Percentiles rank a stretch among this genome's conserved stretches.
phyloP scores from a whole-genome alignment of 2,797 vertebrate genomes.

The Lindbergichthys nudifrons region DNA sequence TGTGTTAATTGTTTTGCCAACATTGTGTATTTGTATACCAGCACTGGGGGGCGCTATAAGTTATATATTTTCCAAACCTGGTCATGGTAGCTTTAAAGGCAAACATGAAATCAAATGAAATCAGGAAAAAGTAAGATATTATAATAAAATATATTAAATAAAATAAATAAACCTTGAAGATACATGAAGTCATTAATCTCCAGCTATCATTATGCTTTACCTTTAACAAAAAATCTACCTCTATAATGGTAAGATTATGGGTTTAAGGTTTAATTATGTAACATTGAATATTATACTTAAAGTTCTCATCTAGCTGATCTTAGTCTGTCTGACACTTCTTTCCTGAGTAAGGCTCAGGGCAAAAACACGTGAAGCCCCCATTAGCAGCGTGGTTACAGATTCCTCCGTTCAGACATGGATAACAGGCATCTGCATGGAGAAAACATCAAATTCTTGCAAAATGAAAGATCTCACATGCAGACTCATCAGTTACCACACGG shows the following conservation, averaged over 20 bases:
- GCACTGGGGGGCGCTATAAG: not conserved
- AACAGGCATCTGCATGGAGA: constrained; percentile 64
- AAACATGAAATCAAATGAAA: not conserved
- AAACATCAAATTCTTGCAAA: not conserved
- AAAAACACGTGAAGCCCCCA: constrained; percentile 60
- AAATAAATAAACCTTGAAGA: too few species aligned
- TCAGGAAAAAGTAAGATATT: not conserved
- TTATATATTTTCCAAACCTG: not conserved
- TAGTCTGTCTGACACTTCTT: constrained; percentile 69
- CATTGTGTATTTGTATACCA: not conserved
- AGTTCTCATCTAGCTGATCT: not conserved
- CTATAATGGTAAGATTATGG: not conserved
- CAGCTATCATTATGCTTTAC: not conserved
- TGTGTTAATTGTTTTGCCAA: not conserved
- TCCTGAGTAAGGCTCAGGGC: constrained; percentile 69
- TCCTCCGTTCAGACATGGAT: constrained; percentile 74
- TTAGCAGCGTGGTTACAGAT: constrained; percentile 27
- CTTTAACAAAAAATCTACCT: not conserved
- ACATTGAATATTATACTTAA: not conserved
- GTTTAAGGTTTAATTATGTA: not conserved
- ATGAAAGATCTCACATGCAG: not conserved
- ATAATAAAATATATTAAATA: too few species aligned
- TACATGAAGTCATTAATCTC: not conserved
- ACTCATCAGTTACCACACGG: not conserved
- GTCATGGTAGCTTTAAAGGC: not conserved